Evolutionary conservation across 1,140 invertebrate genomes (phyloP).

Genomic region (Microplitis mediator): DNA sequence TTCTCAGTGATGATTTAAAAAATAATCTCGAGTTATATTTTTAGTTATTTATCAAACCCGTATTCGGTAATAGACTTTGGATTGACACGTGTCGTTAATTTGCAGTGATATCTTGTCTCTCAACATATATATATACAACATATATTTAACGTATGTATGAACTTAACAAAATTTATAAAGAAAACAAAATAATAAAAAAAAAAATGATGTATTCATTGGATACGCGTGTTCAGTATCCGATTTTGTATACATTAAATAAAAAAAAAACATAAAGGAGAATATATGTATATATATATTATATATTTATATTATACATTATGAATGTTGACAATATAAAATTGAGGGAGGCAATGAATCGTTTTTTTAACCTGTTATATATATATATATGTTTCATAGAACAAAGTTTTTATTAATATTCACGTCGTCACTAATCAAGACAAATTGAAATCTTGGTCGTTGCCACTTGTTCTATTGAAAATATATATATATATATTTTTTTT

Average conservation of each 20-base stretch:
- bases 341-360: not conserved
- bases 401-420: conserved; percentile 43
- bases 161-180: too few relatives aligned
- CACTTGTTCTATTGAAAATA: conserved; percentile 36
- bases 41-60: too few relatives aligned
- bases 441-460: conserved; percentile 47
- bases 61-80: too few relatives aligned
- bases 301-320: not conserved
- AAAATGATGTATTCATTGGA: too few relatives aligned
- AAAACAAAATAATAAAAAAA: too few relatives aligned
- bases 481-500: not conserved
- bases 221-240: too few relatives aligned
- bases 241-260: not conserved
- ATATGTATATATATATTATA: conserved; percentile 13
- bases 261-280: not conserved
- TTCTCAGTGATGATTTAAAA: not conserved
- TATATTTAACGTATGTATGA: too few relatives aligned
- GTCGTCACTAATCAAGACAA: conserved; percentile 53
- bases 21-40: not conserved
- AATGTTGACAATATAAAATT: not conserved
- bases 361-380: too few relatives aligned
- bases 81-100: too few relatives aligned
- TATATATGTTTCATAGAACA: too few relatives aligned
- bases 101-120: too few relatives aligned
- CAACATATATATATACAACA: too few relatives aligned